Evolutionary conservation across 2,113 vertebrate species (phyloP), one percentile per base, ranked within the genome.

Genomic region (Nematolebias whitei): DNA sequence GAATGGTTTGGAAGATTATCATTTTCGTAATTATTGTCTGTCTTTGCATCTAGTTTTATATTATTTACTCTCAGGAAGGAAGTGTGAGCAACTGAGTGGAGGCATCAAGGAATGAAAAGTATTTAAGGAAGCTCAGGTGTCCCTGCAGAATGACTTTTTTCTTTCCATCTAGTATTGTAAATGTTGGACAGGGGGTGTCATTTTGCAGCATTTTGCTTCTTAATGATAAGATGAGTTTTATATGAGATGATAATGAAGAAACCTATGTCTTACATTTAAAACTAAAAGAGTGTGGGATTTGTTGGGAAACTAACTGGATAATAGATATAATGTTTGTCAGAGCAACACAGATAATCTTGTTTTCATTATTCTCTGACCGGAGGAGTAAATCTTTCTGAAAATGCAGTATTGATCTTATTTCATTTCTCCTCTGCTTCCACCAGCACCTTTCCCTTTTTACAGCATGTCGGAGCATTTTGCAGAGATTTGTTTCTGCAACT

Each of bases 111-210:
- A 62, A 65, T 50, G 26, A 15, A 58, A 19, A 38, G 49, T 7
- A 15, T 61, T 44, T 19, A 65, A 47, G 45, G 24, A 41, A 8
- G 32, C 49, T 22, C 26, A 78, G 54, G 64, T 63, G 3, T 52
- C 79, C 29, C 41, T 58, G 48, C 67, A 54, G 35, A 57, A 53
- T 41, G 1, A 56, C 50, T 55, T 35, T 73, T 80, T 53, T 76
- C 65, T 59, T 13, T 68, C 40, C 41, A 68, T 44, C 61, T 57
- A n/a, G n/a, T 29, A 40, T 76, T 66, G 5, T 78, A 39, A 85
- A 70, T 41, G 19, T 81, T 79, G 79, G 72, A 85, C 79, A 79
- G 67, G 72, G 56, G 51, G 61, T 82, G 79, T 79, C 69, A 59
- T 40, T 26, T 29, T 50, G 45, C 56, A 29, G 50, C 52, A 35